These are phyloP conservation scores for Athetis lepigone DNA, from an alignment of 2,888 invertebrate species.

Conservation along the genomic window DNA sequence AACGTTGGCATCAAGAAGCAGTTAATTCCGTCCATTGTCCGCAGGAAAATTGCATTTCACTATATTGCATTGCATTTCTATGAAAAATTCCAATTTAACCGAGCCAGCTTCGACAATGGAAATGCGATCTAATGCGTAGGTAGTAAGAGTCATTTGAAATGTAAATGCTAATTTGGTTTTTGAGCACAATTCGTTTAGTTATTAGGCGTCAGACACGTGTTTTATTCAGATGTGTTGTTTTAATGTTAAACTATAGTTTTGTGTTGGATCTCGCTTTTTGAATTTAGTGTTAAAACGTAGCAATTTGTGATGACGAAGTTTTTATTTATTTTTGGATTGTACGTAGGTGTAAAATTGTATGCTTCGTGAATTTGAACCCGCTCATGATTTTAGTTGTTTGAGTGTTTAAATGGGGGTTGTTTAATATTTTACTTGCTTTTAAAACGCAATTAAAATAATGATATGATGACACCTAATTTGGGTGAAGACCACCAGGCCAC, in stretches of 20 bases:
- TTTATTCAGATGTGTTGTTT: conserved; percentile 25
- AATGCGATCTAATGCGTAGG: conserved; percentile 53
- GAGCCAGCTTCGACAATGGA: conserved; percentile 29
- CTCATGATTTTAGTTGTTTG: not conserved
- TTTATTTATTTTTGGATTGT: conserved; percentile 33
- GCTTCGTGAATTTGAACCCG: conserved; percentile 4
- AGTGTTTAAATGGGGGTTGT: not conserved
- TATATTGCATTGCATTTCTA: too few species aligned
- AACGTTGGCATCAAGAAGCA: conserved; percentile 63
- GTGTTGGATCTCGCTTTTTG: conserved; percentile 40
- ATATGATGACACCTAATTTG: too few species aligned
- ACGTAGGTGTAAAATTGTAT: conserved; percentile 28
- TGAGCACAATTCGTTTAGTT: conserved; percentile 43
- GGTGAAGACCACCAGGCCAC: too few species aligned
- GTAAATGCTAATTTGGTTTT: conserved; percentile 34
- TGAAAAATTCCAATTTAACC: conserved; percentile 64
- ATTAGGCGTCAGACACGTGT: conserved; percentile 40
- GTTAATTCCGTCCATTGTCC: conserved; percentile 76
- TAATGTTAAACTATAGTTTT: conserved; percentile 21
- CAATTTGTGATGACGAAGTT: conserved; percentile 23
- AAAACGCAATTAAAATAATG: too few species aligned
- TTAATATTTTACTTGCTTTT: not conserved
- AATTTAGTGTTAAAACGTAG: conserved; percentile 49
- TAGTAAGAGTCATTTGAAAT: conserved; percentile 41
- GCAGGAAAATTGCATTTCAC: conserved; percentile 69